Evolutionary conservation across 1,140 invertebrate genomes (phyloP).

Genomic region (Dinoponera quadriceps): DNA sequence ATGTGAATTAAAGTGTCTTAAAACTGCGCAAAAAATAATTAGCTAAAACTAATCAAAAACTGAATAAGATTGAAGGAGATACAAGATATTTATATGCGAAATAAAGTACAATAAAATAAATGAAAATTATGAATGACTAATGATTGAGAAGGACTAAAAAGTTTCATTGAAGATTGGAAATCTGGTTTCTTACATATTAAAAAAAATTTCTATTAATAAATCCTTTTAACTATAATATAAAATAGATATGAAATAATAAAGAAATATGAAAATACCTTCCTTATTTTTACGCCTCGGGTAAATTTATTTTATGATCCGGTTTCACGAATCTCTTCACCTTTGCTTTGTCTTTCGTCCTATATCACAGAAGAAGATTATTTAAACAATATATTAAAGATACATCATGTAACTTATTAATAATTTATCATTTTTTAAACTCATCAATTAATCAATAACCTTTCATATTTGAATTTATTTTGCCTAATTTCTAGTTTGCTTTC

Average conservation of each 20-base stretch:
- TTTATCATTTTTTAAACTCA: neutral
- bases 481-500: neutral
- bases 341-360: conserved; percentile 82
- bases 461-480: neutral
- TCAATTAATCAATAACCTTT: neutral
- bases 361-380: conserved; percentile 67
- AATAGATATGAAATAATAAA: neutral
- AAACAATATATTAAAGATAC: conserved; percentile 1
- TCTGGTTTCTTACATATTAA: conserved; percentile 14
- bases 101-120: neutral
- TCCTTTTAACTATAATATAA: neutral
- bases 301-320: conserved; percentile 83
- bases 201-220: neutral
- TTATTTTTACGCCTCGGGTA: conserved; percentile 11
- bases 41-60: neutral
- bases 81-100: too few relatives aligned
- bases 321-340: conserved; percentile 85
- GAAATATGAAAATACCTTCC: neutral
- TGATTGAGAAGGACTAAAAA: too few relatives aligned
- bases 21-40: conserved; percentile 6
- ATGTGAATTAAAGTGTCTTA: conserved; percentile 62
- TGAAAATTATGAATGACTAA: neutral
- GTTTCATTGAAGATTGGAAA: neutral
- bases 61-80: neutral
- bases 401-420: neutral